Evolutionary conservation across 2,113 vertebrate genomes (phyloP).

Genomic region (Nannobrachium achirus): DNA sequence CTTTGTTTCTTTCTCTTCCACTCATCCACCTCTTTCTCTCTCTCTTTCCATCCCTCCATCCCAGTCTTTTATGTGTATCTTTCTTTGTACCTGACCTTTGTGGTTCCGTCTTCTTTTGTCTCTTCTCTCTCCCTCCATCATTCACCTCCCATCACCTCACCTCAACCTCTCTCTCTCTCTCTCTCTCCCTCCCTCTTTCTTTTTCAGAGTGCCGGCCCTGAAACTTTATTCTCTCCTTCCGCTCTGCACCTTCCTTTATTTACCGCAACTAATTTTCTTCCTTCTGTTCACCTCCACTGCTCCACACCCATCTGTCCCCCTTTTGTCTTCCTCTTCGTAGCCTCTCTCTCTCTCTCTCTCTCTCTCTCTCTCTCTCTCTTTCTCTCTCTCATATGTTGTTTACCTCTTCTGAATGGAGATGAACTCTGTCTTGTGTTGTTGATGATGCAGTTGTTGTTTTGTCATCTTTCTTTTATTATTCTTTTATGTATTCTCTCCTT

Average conservation of each 20-base stretch:
- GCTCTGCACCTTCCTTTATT: not conserved
- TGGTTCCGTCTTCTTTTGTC: no score
- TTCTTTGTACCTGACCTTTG: no score
- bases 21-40: slow-evolving; percentile 1
- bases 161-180: not conserved
- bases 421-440: not conserved
- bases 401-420: not conserved
- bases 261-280: not conserved
- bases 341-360: slow-evolving; percentile 19
- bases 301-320: not conserved
- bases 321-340: not conserved
- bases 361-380: slow-evolving; percentile 26
- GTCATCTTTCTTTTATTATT: slow-evolving; percentile 6
- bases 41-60: not conserved
- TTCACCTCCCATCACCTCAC: no score
- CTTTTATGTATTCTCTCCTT: no score
- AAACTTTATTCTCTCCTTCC: no score
- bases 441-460: no score
- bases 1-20: not conserved
- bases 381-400: not conserved
- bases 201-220: no score
- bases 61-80: not conserved
- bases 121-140: not conserved
- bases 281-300: not conserved
- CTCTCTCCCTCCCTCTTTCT: not conserved